Evolutionary conservation across 2,797 vertebrate species (phyloP).

Genomic region (Falco cherrug): DNA sequence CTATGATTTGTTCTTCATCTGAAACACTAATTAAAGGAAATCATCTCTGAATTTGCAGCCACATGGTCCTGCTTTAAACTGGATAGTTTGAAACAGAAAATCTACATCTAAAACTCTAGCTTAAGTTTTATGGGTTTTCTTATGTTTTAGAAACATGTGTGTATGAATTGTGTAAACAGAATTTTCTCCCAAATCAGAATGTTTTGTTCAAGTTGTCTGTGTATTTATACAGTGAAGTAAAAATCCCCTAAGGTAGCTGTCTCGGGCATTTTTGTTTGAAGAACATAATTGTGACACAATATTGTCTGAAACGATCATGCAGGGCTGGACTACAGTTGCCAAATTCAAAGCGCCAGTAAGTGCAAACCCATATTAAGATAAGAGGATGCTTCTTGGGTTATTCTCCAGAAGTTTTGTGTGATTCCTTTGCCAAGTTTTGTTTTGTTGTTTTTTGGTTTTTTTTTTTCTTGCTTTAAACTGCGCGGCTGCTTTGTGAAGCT

Average conservation of each 20-base stretch:
- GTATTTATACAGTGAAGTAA: background rate
- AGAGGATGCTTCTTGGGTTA: background rate
- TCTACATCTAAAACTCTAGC: background rate
- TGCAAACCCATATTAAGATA: background rate
- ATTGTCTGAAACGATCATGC: background rate
- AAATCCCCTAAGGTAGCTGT: background rate
- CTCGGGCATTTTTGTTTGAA: background rate
- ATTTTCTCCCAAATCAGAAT: background rate
- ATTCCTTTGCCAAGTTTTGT: background rate
- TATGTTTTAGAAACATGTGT: accelerated
- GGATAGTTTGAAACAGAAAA: background rate
- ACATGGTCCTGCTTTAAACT: background rate
- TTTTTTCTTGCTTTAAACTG: background rate
- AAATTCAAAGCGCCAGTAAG: background rate
- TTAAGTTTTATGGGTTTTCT: background rate
- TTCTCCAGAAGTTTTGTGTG: background rate
- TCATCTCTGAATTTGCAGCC: background rate
- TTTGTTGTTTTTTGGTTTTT: background rate
- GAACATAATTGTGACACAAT: background rate
- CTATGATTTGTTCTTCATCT: background rate
- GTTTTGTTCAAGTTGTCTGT: background rate
- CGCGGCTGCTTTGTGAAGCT: background rate
- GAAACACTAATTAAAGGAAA: background rate
- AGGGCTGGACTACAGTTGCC: background rate
- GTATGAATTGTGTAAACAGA: background rate